A percentile compares a stretch with the other conserved stretches of the same genome.
Evolutionary conservation across 1,140 invertebrate species (phyloP).

Genomic region (Branchinecta lynchi): DNA sequence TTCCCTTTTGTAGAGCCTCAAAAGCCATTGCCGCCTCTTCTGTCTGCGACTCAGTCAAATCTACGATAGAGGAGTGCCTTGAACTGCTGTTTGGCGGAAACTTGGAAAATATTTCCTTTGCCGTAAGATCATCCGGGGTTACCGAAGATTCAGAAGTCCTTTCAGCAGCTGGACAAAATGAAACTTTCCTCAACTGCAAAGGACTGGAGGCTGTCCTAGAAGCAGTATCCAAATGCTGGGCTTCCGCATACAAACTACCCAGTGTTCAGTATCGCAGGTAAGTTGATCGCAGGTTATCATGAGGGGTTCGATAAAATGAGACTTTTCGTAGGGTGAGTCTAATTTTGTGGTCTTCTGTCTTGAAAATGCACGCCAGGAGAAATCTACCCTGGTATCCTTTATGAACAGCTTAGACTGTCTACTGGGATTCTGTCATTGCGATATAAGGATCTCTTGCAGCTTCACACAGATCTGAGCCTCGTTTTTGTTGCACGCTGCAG

Average conservation of each 20-base stretch:
- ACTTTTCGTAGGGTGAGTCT: conserved; percentile 16
- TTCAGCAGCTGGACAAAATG: conserved; percentile 70
- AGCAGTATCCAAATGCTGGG: conserved; percentile 55
- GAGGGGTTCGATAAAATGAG: background rate
- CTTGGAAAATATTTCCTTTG: conserved; percentile 28
- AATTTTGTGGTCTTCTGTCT: no score
- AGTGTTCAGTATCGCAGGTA: conserved; percentile 55
- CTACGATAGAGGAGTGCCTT: conserved; percentile 29
- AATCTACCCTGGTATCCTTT: no score
- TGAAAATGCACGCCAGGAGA: no score
- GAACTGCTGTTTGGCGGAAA: conserved; percentile 26
- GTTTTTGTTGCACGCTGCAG: no score
- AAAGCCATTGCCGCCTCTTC: no score
- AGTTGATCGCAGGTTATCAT: conserved; percentile 14
- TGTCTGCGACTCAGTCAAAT: conserved; percentile 23
- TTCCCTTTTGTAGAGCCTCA: no score
- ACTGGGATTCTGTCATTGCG: no score
- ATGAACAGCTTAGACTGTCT: no score
- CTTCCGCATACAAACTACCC: conserved; percentile 53
- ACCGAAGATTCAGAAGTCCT: conserved; percentile 58
- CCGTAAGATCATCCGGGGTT: conserved; percentile 46
- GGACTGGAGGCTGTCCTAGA: conserved; percentile 36
- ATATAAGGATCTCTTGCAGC: no score
- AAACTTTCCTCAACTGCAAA: conserved; percentile 47
- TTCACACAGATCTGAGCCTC: no score